These are phyloP conservation scores for Lucilia cuprina DNA, from an alignment of 1,140 invertebrate genomes.

Conservation along the genomic window DNA sequence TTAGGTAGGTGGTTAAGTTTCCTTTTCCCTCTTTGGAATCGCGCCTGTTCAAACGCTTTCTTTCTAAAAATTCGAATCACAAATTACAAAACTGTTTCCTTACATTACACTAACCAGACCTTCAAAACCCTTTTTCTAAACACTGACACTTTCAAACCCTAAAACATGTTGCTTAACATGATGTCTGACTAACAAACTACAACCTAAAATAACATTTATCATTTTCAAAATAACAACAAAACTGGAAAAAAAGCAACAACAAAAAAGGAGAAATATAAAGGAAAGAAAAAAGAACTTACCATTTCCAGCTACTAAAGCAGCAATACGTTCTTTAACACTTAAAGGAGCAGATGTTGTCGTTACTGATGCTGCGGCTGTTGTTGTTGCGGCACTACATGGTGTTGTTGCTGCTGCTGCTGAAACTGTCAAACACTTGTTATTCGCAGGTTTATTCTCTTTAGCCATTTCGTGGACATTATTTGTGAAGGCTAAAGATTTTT, in stretches of 20 bases:
- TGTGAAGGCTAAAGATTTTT: constrained; percentile 20
- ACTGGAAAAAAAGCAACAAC: background rate
- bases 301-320: constrained; percentile 60
- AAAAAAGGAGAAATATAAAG: background rate
- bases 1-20: too few relatives aligned
- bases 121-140: too few relatives aligned
- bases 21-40: too few relatives aligned
- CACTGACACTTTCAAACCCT: background rate
- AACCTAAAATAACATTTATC: background rate
- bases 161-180: background rate
- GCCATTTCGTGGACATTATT: background rate
- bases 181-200: background rate
- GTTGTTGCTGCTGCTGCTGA: background rate
- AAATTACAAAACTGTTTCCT: too few relatives aligned
- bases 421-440: constrained; percentile 18
- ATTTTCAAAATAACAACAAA: background rate
- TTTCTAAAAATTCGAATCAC: too few relatives aligned
- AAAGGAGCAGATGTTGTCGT: background rate
- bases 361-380: background rate
- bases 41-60: too few relatives aligned
- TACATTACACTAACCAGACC: too few relatives aligned
- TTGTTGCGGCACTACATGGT: background rate
- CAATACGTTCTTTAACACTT: constrained; percentile 58
- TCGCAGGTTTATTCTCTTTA: constrained; percentile 21
- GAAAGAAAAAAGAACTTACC: constrained; percentile 49